Base-by-base conservation (phyloP, 2,888 invertebrate genomes). In the Hypomecis atomaria region DNA sequence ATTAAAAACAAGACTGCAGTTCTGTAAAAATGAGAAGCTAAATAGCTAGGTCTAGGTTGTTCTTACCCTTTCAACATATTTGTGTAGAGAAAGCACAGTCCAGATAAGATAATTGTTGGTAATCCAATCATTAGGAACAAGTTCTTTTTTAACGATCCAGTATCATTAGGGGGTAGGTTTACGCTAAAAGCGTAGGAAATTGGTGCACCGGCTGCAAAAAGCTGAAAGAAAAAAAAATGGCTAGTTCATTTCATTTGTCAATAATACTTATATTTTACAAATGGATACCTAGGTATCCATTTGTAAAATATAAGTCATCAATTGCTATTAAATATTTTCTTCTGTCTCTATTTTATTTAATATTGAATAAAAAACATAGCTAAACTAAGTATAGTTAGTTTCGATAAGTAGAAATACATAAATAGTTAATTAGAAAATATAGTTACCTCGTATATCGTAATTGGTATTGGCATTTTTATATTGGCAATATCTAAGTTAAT, bases 1-100 rank as follows among this genome's bases (percentile, higher is more conserved):
- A 23, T 2, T 23, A 23, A 23, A 23, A 23, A 23, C 23, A 23
- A 23, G 3, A 3, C 23, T 23, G 23, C 23, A 23, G 23, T 23
- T 23, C 23, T 23, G 23, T 23, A 23, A 23, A 23, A 23, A 23
- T 23, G 3, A 23, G 23, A 23, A 3, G 23, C 23, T 23, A n/a
- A n/a, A n/a, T n/a, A 23, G 23, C 23, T 23, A 23, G 23, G 23
- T 3, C 3, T 23, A 23, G 23, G 23, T 23, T 23, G 3, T 3
- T 23, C 83, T 79, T 78, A 92, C 92, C 88, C 89, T 81, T 90
- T 90, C 23, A 92, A 73, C 89, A 92, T 89, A 71, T 92, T 92
- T 10, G 90, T 84, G 72, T 90, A 92, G 1, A 92, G 79, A 68
- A 92, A 92, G 78, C 92, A 92, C 58, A 92, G 72, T 50, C 88